A percentile compares a stretch with the other conserved stretches of the same genome.
Conservation (phyloP, 2,113 vertebrate genomes). For the Callithrix jacchus region DNA sequence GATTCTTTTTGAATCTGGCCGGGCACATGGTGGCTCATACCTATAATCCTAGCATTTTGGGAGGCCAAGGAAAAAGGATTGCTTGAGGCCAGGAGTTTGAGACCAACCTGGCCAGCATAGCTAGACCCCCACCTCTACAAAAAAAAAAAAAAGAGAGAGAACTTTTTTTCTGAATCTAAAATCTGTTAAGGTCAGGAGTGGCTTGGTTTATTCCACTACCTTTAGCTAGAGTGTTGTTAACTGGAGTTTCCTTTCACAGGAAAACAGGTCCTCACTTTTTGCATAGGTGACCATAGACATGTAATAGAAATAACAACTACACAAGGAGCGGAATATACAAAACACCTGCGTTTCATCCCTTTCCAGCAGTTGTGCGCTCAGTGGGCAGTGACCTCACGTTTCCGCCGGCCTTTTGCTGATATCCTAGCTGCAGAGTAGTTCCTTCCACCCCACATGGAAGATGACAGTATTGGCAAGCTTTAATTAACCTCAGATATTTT, state of each 20-base stretch:
- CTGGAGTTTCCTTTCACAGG: neutral
- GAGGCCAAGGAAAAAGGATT: too few relatives aligned
- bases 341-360: neutral
- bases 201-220: neutral
- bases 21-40: too few relatives aligned
- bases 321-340: neutral
- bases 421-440: neutral
- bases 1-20: neutral
- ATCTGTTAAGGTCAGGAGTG: neutral
- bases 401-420: neutral
- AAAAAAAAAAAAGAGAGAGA: too few relatives aligned
- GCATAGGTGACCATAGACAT: neutral
- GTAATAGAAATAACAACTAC: neutral
- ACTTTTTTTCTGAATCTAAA: neutral
- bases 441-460: neutral
- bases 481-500: slow-evolving; percentile 28
- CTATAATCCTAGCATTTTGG: too few relatives aligned
- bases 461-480: neutral
- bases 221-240: neutral
- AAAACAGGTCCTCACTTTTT: neutral
- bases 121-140: too few relatives aligned
- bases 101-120: too few relatives aligned
- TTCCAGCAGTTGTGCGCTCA: neutral
- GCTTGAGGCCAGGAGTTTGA: too few relatives aligned
- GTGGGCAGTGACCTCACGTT: neutral